These are phyloP conservation scores for Antheraea yamamai DNA, from an alignment of 2,888 invertebrate species.

Conservation along the genomic window DNA sequence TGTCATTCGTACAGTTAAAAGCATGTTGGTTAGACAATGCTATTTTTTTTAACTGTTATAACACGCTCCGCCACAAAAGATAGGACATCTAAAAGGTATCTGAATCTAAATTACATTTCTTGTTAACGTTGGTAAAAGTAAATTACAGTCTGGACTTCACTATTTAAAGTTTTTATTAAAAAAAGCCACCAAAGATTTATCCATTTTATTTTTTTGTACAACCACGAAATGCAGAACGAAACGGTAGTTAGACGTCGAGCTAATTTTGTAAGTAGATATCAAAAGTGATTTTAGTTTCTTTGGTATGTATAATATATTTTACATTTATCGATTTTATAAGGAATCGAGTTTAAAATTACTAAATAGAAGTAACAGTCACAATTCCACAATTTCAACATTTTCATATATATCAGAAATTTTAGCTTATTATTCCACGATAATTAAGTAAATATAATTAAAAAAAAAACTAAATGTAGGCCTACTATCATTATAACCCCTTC, in stretches of 20 bases:
- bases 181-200: neutral
- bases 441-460: no score
- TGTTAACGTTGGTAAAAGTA: neutral
- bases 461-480: neutral
- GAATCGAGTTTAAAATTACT: neutral
- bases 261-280: neutral
- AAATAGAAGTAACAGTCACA: neutral
- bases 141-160: neutral
- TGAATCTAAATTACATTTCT: neutral
- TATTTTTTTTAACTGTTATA: neutral
- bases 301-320: neutral
- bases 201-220: constrained; percentile 6
- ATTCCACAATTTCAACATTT: neutral
- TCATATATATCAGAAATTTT: neutral
- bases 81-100: neutral
- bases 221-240: neutral
- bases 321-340: neutral
- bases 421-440: neutral
- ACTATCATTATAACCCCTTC: neutral
- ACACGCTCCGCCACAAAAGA: neutral
- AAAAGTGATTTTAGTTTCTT: neutral
- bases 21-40: no score
- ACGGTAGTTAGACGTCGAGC: neutral
- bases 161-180: neutral
- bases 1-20: no score